Evolutionary conservation across 2,113 vertebrate species (phyloP).

Genomic region (Elaphurus davidianus): DNA sequence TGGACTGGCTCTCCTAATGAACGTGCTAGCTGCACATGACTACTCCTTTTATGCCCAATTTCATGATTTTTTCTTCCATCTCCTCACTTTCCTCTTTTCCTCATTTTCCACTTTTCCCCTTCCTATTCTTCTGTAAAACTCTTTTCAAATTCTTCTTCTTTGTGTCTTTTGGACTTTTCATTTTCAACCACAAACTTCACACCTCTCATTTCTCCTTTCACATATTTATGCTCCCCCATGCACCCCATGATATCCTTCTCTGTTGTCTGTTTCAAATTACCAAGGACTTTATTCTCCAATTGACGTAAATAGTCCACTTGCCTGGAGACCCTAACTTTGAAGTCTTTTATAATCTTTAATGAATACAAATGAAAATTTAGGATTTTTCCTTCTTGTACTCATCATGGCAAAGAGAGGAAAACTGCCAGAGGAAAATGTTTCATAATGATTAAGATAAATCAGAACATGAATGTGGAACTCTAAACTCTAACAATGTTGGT

Average conservation of each 20-base stretch:
- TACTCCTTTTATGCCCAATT: neutral
- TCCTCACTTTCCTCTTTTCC: neutral
- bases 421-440: neutral
- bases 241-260: neutral
- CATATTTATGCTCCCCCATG: neutral
- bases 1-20: neutral
- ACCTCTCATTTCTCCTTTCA: neutral
- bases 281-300: neutral
- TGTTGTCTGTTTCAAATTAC: neutral
- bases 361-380: neutral
- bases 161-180: neutral
- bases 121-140: neutral
- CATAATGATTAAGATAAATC: neutral
- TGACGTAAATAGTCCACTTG: neutral
- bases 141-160: neutral
- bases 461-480: neutral
- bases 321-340: neutral
- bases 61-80: neutral
- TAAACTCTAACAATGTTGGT: neutral
- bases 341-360: neutral
- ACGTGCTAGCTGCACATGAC: neutral
- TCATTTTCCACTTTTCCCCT: neutral
- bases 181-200: neutral
- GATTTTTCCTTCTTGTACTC: neutral
- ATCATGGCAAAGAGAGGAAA: neutral